These are phyloP conservation scores for Periophthalmus modestus DNA, from an alignment of 2,113 vertebrate species.

Conservation along the genomic window DNA sequence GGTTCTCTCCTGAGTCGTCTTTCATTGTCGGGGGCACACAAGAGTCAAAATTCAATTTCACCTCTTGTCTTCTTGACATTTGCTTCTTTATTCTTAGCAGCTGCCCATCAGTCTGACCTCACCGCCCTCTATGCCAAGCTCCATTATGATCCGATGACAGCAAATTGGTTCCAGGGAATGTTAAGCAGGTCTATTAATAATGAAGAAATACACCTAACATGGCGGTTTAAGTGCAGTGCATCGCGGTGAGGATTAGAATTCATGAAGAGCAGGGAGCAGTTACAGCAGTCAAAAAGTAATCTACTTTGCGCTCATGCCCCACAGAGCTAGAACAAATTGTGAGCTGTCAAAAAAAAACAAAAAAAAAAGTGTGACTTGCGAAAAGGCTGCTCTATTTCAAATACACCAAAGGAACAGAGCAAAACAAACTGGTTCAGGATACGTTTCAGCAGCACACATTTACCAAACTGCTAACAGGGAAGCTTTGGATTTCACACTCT, in stretches of 20 bases:
- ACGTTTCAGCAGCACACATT: background rate
- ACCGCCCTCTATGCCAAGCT: constrained; percentile 13
- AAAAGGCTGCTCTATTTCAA: background rate
- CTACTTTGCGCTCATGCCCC: background rate
- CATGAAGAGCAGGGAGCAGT: constrained; percentile 18
- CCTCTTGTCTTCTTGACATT: constrained; percentile 4
- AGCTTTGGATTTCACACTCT: background rate
- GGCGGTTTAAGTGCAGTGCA: constrained; percentile 3
- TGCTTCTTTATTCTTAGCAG: constrained; percentile 12
- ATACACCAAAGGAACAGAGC: background rate
- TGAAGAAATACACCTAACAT: constrained; percentile 25
- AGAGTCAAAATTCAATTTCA: constrained; percentile 14
- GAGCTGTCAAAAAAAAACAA: constrained; percentile 5
- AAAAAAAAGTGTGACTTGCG: background rate
- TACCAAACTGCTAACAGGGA: background rate
- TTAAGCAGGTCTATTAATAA: constrained; percentile 37
- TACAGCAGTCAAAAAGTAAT: constrained; percentile 21
- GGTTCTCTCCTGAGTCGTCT: constrained; percentile 2
- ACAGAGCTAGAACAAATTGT: constrained; percentile 1
- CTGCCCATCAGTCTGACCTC: constrained; percentile 23
- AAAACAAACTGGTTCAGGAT: background rate
- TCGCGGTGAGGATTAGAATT: constrained; percentile 17
- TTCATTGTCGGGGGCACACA: background rate
- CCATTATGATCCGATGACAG: constrained; percentile 24
- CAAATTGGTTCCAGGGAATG: constrained; percentile 29